Percentiles rank a stretch among this genome's conserved stretches.
Conservation (phyloP, 2,113 vertebrate genomes). For the Podarcis muralis region DNA sequence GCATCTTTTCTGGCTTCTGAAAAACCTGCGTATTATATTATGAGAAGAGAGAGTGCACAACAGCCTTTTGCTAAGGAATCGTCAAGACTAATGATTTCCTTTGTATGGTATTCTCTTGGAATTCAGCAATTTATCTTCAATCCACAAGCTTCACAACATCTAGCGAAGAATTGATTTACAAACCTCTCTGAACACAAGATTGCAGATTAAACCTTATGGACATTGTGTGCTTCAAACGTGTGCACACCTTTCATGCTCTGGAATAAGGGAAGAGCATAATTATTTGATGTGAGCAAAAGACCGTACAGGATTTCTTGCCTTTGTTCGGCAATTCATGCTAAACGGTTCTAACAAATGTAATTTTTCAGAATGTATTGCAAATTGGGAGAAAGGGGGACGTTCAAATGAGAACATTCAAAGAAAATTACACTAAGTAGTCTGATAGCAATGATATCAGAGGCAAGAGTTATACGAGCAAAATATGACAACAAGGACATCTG, state of each 20-base stretch:
- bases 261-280: slow-evolving; percentile 33
- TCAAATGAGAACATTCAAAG: slow-evolving; percentile 32
- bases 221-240: slow-evolving; percentile 53
- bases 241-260: slow-evolving; percentile 48
- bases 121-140: slow-evolving; percentile 72
- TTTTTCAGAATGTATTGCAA: slow-evolving; percentile 59
- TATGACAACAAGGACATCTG: not conserved
- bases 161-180: slow-evolving; percentile 65
- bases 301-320: slow-evolving; percentile 31
- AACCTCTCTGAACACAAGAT: slow-evolving; percentile 54
- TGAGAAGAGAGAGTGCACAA: slow-evolving; percentile 57
- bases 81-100: slow-evolving; percentile 66
- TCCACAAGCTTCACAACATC: slow-evolving; percentile 56
- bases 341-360: slow-evolving; percentile 53
- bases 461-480: not conserved
- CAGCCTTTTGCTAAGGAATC: slow-evolving; percentile 65
- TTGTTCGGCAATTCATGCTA: slow-evolving; percentile 58
- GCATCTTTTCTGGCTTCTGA: slow-evolving; percentile 53
- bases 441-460: not conserved
- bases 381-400: slow-evolving; percentile 17
- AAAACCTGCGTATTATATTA: slow-evolving; percentile 52
- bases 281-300: slow-evolving; percentile 60
- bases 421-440: not conserved
- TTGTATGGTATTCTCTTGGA: slow-evolving; percentile 62
- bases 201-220: slow-evolving; percentile 64